Evolutionary conservation across 2,113 vertebrate genomes (phyloP), one percentile per base, ranked within the genome.

Genomic region (Ovibos moschatus): DNA sequence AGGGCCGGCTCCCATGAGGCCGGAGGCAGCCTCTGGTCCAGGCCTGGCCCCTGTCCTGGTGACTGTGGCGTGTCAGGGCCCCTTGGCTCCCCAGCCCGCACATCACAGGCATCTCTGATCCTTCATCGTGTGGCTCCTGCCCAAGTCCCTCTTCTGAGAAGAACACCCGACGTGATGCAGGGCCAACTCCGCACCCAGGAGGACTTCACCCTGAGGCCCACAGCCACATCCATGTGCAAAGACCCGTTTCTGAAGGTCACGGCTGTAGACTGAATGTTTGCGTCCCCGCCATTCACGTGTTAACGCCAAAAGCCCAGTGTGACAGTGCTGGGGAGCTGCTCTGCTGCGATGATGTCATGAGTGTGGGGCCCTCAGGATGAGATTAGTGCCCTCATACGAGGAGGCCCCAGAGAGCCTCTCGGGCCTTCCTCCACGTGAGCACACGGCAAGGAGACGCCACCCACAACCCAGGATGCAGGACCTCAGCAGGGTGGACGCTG

Each of bases 1-100:
- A 2, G 45, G 45, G 27, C 79, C 3, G 10, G 45, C 25, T 40
- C 57, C 30, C 25, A 33, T 51, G 76, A 51, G 16, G 3, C 45
- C 8, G 7, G 1, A 51, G 45, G 45, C 51, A 27, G n/a, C 76
- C 23, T 28, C 53, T 28, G 33, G 33, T 25, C 33, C 81, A 83
- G 50, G 50, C 55, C n/a, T 53, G 51, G 8, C 21, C 33, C 81
- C 81, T 13, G 5, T 43, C 55, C 23, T 17, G 7, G 25, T 1
- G 51, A 23, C 51, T 36, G 51, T 8, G 21, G 50, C 33, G 1
- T 7, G 51, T 55, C 51, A 16, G 23, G 51, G n/a, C 23, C 62
- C 64, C 64, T 9, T 14, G 1, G 60, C 60, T 25, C 21, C 33
- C 45, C 0, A 2, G 23, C 23, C 6, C 2, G 2, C 36, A 9